Base-by-base conservation (phyloP, 1,140 invertebrate species). In the Saccostrea cuccullata region DNA sequence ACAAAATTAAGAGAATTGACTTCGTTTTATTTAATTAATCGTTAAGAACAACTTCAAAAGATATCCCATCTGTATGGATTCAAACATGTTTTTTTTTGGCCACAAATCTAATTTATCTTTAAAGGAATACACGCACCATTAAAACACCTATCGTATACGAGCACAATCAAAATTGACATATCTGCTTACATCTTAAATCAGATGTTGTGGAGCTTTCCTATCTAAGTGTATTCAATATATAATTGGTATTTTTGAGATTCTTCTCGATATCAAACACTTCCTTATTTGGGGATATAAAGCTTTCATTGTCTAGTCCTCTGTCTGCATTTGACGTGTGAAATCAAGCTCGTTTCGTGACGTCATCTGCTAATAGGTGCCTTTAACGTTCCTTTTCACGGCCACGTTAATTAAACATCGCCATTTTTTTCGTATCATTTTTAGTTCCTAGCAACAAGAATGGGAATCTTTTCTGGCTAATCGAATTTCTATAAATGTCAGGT, bases 311-410 rank as follows among this genome's bases (percentile, higher is more conserved):
- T 36, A 13, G 30, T 15, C 13, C 70, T 0, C 26, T 2, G 26
- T 77, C 70, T 77, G 70, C 30, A 77, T 77, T 77, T 77, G 70
- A 77, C 70, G 70, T 17, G 70, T 77, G 26, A 26, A 77, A 30
- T 77, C 70, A 26, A 26, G 26, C 9, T 77, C 15, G 15, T 77
- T 77, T 77, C 13, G 70, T 77, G 23, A 77, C 70, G 70, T 77
- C 70, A 77, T 17, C 6, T 9, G 70, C 70, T 15, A 5, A 8
- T 2, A 36, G 70, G 70, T 77, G 70, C 23, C 23, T 77, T 11
- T 36, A 77, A 36, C 70, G 26, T 77, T 26, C 15, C 26, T 36
- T 36, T 77, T 77, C 12, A 26, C 30, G 15, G 30, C 70, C 8
- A 64, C 58, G 17, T 20, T 64, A 64, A 64, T 64, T 64, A 64